Percentiles rank a stretch among this genome's conserved stretches.
Conservation (phyloP, 2,797 vertebrate genomes). For the Bradypodion ventrale region DNA sequence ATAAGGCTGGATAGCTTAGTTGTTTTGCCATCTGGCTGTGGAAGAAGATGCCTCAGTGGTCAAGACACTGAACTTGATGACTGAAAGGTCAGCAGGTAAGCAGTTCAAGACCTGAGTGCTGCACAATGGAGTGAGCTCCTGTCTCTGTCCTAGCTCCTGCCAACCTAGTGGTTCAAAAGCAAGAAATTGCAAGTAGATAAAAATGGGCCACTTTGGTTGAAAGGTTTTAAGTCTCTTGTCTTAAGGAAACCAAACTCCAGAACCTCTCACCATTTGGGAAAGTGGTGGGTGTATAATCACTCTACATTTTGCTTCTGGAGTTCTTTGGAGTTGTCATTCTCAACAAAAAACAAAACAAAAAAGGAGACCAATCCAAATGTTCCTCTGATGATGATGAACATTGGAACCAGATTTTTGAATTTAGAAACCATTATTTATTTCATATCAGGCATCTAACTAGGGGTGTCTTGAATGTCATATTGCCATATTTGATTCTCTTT, state of each 20-base stretch:
- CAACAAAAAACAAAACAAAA: no score
- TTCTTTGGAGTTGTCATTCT: background rate
- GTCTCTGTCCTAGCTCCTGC: no score
- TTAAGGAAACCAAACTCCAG: background rate
- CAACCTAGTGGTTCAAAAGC: no score
- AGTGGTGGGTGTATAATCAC: background rate
- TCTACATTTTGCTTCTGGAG: background rate
- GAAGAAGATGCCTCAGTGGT: no score
- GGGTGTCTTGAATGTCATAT: conserved; percentile 54
- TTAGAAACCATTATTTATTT: background rate
- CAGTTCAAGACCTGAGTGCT: no score
- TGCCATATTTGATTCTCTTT: conserved; percentile 59
- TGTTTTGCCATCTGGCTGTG: no score
- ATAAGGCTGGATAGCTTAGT: no score
- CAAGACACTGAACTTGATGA: no score
- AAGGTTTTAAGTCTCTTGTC: background rate
- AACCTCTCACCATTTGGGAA: background rate
- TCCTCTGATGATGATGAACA: background rate
- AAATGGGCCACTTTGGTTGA: no score
- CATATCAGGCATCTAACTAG: conserved; percentile 47
- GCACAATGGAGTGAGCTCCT: no score
- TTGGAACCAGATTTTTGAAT: background rate
- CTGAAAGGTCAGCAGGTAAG: no score
- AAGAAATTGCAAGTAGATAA: no score
- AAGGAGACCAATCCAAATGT: background rate